Base-by-base conservation (phyloP, 2,113 vertebrate species). In the Sinocyclocheilus anshuiensis region DNA sequence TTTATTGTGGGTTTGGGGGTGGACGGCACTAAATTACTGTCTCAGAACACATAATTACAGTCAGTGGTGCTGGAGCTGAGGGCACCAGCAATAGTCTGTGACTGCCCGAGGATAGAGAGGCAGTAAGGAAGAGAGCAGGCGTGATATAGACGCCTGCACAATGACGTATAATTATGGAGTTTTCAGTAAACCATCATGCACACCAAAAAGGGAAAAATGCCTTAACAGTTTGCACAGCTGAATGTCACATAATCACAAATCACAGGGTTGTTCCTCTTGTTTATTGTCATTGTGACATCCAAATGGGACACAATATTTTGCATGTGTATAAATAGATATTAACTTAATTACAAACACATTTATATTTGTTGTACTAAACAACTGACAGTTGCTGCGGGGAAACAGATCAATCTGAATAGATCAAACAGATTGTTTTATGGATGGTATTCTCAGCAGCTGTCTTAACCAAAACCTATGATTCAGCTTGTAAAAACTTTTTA, bases 1-100 rank as follows among this genome's bases (percentile, higher is more conserved):
- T 93, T 93, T 93, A 92, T 89, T 86, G 74, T 65, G 86, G 6
- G 36, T 29, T 77, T 77, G 33, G 45, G 59, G 67, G 86, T 26
- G 77, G 9, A 26, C 18, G 5, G 53, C 12, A 55, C 77, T 89
- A 92, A 93, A 94, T 92, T 86, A 93, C 72, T 75, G 83, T 77
- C 85, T 84, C 22, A n/a, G 72, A 90, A 55, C 59, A 55, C 77
- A 80, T 91, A 91, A 93, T 92, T 89, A 93, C 90, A 86, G 74
- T 81, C 26, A 55, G 55, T 83, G 57, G 36, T 63, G 75, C 26
- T 57, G 20, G 74, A 69, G 82, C 81, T 71, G 33, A 74, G 29
- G 79, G 75, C 50, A 74, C 33, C 83, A 69, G 69, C 63, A 87
- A 77, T 65, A 87, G 83, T 45, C 57, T 57, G 59, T 20, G 57